Evolutionary conservation across 2,888 invertebrate species (phyloP), one percentile per base, ranked within the genome.

Genomic region (Laspeyria flexula): DNA sequence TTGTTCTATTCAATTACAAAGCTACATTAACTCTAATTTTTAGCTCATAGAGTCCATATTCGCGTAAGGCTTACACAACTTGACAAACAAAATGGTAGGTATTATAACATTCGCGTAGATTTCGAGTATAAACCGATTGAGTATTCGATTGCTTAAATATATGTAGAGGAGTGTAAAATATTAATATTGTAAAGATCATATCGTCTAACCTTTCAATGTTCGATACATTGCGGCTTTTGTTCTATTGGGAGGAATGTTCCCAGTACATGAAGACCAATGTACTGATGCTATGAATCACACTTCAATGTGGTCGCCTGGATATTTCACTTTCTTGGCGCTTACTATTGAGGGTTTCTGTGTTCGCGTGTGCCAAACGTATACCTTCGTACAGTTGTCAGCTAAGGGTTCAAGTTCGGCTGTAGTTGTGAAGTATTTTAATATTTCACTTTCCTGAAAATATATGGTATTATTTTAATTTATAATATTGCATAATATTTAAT

Each of bases 331-430:
- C 96, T 81, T 96, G 92, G 71, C 79, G 55, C 83, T 85, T n/a
- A 93, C 93, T 46, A 99, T 92, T 38, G 95, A 95, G 0, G 98
- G 96, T 71, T 96, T 95, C 83, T 99, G 98, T 0, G 99, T 99
- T 73, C 99, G 94, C 1, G 99, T 99, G 80, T 99, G 99, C 99
- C 99, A 99, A 0, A 99, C 99, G 57, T 97, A 96, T n/a, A 99
- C 96, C 91, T 98, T 97, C 0, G 96, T 96, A 76, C 99, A 99
- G 65, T 95, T 95, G 62, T 97, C 96, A 0, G 99, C 99, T 55
- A 97, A 90, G 0, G 99, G 98, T 84, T 99, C 99, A 43, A 99
- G 83, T 38, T 98, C 95, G 3, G 95, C 94, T 60, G 93, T 93
- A 0, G 94, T 94, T 0, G 95, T 95, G 53, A 97, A 93, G 73